A percentile compares a stretch with the other conserved stretches of the same genome.
These are phyloP conservation scores for Norana najaformis DNA, from an alignment of 2,888 invertebrate genomes.

Conservation along the genomic window DNA sequence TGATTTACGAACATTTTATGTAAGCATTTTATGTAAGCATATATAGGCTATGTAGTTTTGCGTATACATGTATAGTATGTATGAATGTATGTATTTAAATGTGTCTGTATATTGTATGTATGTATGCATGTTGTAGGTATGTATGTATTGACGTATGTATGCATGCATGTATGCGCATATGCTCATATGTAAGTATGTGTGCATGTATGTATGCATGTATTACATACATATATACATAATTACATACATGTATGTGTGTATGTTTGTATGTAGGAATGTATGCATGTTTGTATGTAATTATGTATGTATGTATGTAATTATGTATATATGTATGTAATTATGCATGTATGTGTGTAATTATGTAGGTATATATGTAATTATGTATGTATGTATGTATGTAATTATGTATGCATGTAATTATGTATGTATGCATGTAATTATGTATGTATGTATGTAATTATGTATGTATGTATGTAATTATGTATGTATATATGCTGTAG, in stretches of 20 bases:
- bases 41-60: conserved; percentile 20
- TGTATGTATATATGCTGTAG: too few species aligned
- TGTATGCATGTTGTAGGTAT: conserved; percentile 17
- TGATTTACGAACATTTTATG: too few species aligned
- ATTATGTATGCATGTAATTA: background rate
- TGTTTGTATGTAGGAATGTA: too few species aligned
- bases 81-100: conserved; percentile 19
- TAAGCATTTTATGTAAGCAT: conserved; percentile 17
- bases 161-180: conserved; percentile 23
- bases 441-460: too few species aligned
- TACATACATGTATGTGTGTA: too few species aligned
- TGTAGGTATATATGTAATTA: background rate
- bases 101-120: conserved; percentile 2
- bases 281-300: background rate
- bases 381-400: conserved; percentile 23
- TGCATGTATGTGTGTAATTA: too few species aligned
- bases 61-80: conserved; percentile 16
- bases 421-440: too few species aligned
- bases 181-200: conserved; percentile 31
- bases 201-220: background rate
- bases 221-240: too few species aligned
- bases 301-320: conserved; percentile 19
- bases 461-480: too few species aligned
- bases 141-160: background rate
- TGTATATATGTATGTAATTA: conserved; percentile 24